phyloP scores from a whole-genome alignment of 2,888 invertebrate species.

The Harmothoe impar region DNA sequence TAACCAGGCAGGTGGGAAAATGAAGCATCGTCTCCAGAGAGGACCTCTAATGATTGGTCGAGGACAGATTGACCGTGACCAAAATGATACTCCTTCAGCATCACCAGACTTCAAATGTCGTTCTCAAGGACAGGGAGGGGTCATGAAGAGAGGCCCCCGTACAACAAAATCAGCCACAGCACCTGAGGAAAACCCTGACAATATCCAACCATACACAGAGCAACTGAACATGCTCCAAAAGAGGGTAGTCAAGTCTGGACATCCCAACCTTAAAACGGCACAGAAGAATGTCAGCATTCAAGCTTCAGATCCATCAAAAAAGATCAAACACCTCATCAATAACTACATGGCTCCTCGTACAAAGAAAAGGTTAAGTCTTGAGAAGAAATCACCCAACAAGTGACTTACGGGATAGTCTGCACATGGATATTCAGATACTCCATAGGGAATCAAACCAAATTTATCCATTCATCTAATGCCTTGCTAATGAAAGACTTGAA shows the following conservation, averaged over 20 bases:
- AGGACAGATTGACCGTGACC: background rate
- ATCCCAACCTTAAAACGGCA: background rate
- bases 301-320: background rate
- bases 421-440: too few species aligned
- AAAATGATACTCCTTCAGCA: background rate
- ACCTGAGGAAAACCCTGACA: background rate
- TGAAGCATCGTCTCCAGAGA: background rate
- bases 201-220: background rate
- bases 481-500: too few species aligned
- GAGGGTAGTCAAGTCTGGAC: background rate
- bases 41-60: background rate
- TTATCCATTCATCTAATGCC: too few species aligned
- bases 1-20: background rate
- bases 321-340: background rate
- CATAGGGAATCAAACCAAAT: too few species aligned
- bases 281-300: background rate
- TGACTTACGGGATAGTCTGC: too few species aligned
- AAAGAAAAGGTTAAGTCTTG: background rate
- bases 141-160: too few species aligned
- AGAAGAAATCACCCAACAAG: background rate
- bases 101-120: background rate
- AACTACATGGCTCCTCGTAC: constrained; percentile 27
- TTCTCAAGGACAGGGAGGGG: background rate
- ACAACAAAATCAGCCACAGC: constrained; percentile 21
- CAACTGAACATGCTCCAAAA: background rate